phyloP scores from a whole-genome alignment of 2,797 vertebrate genomes.

The Podarcis lilfordi region DNA sequence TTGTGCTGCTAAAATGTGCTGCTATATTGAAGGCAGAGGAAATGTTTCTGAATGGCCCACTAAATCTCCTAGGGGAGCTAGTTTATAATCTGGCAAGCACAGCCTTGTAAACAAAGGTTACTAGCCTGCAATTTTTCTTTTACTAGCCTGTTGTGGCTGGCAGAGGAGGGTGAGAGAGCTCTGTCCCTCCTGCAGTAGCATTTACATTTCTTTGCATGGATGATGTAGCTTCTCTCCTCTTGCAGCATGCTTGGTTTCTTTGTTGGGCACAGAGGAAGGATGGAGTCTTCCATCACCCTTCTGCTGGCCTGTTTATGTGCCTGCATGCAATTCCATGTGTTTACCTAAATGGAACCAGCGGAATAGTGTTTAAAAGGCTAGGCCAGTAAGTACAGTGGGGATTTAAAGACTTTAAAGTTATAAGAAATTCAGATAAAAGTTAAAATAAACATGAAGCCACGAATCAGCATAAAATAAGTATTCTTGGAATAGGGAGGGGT shows the following conservation, averaged over 20 bases:
- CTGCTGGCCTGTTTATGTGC: too few relatives aligned
- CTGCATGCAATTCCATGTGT: too few relatives aligned
- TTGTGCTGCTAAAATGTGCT: not conserved
- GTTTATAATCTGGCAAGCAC: not conserved
- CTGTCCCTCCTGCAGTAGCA: not conserved
- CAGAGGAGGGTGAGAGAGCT: not conserved
- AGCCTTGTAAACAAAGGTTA: not conserved
- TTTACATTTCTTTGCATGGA: not conserved
- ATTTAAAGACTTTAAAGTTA: not conserved
- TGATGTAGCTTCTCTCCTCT: too few relatives aligned
- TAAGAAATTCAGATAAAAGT: not conserved
- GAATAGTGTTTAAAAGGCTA: too few relatives aligned
- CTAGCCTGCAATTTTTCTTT: not conserved
- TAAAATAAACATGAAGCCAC: not conserved
- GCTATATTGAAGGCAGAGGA: not conserved
- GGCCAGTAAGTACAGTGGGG: not conserved
- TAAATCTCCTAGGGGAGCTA: not conserved
- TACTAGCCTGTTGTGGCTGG: not conserved
- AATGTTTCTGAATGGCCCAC: not conserved
- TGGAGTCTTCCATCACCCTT: too few relatives aligned
- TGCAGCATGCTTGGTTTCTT: too few relatives aligned
- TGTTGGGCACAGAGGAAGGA: too few relatives aligned
- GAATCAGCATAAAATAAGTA: not conserved
- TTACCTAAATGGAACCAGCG: too few relatives aligned
- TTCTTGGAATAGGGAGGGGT: not conserved